Conservation (phyloP, 2,113 vertebrate species). For the Cryptomyrus ogoouensis region DNA sequence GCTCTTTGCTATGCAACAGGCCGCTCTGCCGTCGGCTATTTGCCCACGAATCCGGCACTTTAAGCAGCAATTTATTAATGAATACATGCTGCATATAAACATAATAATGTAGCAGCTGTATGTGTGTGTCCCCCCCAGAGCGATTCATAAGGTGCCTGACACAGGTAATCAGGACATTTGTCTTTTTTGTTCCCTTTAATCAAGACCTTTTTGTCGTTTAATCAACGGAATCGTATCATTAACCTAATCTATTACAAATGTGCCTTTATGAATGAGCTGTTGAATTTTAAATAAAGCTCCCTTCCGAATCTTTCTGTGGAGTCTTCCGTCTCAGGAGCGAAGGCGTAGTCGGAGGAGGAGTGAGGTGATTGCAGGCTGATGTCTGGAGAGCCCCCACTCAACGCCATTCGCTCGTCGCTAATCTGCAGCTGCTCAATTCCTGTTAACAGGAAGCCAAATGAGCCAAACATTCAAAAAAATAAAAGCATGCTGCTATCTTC, state of each 20-base stretch:
- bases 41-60: not conserved
- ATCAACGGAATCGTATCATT: constrained; percentile 9
- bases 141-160: not conserved
- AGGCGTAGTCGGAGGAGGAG: not conserved
- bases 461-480: not conserved
- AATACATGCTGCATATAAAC: not conserved
- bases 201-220: constrained; percentile 21
- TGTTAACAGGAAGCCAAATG: not conserved
- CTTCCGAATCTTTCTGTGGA: not conserved
- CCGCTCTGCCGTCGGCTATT: not conserved
- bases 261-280: constrained; percentile 22
- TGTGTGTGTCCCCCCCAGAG: not conserved
- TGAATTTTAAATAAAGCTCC: constrained; percentile 20
- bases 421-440: not conserved
- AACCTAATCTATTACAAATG: constrained; percentile 13
- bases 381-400: not conserved
- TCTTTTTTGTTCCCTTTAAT: constrained; percentile 20
- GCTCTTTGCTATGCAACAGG: not conserved
- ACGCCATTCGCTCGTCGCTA: not conserved
- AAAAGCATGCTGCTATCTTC: not conserved
- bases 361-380: not conserved
- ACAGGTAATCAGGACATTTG: constrained; percentile 15
- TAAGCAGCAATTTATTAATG: not conserved
- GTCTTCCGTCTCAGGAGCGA: not conserved
- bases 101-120: not conserved